Base-by-base conservation (phyloP, 2,113 vertebrate genomes). In the Rhineura floridana region DNA sequence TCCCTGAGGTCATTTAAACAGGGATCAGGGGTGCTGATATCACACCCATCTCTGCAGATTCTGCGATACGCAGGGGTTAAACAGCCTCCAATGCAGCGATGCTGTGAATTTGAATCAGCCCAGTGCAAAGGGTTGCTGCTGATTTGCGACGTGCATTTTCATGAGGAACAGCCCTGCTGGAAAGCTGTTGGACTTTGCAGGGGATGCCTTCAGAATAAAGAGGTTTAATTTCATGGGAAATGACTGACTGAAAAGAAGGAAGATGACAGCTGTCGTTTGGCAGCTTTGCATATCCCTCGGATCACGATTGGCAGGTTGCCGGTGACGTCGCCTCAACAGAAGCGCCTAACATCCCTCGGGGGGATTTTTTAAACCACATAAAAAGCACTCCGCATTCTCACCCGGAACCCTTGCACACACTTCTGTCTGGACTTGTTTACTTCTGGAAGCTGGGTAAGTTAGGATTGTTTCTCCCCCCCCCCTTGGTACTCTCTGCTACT, bases 381-480 rank as follows among this genome's bases (percentile, higher is more conserved):
- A 88, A 87, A 88, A 67, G 23, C 65, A 77, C 59, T 21, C 59
- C 46, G 4, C 1, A 5, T 33, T 72, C 23, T 3, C 2, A 9
- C 25, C 39, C 42, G 10, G 19, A 30, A 21, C 7, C 0, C 4
- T 67, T n/a, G 42, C 9, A 44, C 28, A 2, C 1, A 13, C 44
- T 63, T 82, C 23, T 42, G 33, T 62, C 30, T 17, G 13, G 25
- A 65, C 85, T 28, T 3, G n/a, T 12, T 65, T 48, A 44, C 55
- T 42, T 7, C 15, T 4, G 42, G 33, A 39, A 39, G 2, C 42
- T 1, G 2, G 87, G 87, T 88, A 83, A 88, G 87, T 83, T 3
- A 2, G 17, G 3, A 1, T 59, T 21, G 28, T n/a, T 39, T 1
- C 36, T 11, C 6, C 3, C 8, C 46, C 6, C 1, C 25, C 1